These are phyloP conservation scores for Tympanoctomys barrerae DNA, from an alignment of 2,797 vertebrate species.

Conservation along the genomic window DNA sequence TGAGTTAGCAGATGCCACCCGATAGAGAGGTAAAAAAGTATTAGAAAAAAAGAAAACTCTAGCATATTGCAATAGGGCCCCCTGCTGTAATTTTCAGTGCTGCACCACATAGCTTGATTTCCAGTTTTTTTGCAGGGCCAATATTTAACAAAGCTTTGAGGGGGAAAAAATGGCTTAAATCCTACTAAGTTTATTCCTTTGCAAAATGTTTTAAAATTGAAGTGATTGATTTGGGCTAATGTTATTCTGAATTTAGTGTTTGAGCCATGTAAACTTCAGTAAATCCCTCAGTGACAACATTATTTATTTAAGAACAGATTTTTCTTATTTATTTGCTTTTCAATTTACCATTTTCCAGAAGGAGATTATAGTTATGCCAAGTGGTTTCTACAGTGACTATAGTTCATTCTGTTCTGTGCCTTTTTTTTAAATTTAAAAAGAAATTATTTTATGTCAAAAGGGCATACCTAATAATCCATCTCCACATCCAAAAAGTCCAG, in stretches of 20 bases:
- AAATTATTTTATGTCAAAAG: slow-evolving; percentile 46
- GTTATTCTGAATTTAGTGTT: slow-evolving; percentile 44
- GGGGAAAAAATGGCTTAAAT: not conserved
- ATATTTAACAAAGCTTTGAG: slow-evolving; percentile 37
- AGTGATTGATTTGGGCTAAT: slow-evolving; percentile 55
- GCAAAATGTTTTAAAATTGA: slow-evolving; percentile 58
- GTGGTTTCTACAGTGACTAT: slow-evolving; percentile 7
- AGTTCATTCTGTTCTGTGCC: not conserved
- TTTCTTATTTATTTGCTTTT: slow-evolving; percentile 42
- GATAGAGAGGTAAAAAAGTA: slow-evolving; percentile 27
- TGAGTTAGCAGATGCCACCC: not conserved
- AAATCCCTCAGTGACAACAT: slow-evolving; percentile 60
- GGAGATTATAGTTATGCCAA: slow-evolving; percentile 15
- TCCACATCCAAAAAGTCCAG: not conserved
- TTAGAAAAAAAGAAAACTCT: slow-evolving; percentile 36
- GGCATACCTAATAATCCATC: slow-evolving; percentile 48
- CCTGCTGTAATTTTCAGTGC: slow-evolving; percentile 20
- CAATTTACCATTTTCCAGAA: slow-evolving; percentile 66
- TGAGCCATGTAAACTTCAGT: slow-evolving; percentile 29
- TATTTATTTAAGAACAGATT: slow-evolving; percentile 70
- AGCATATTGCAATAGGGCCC: slow-evolving; percentile 30
- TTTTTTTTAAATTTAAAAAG: slow-evolving; percentile 23
- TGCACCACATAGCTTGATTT: not conserved
- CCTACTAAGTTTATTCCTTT: slow-evolving; percentile 18
- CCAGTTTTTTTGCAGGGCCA: not conserved